Evolutionary conservation across 2,797 vertebrate species (phyloP).

Genomic region (Coranthus polyacanthus): DNA sequence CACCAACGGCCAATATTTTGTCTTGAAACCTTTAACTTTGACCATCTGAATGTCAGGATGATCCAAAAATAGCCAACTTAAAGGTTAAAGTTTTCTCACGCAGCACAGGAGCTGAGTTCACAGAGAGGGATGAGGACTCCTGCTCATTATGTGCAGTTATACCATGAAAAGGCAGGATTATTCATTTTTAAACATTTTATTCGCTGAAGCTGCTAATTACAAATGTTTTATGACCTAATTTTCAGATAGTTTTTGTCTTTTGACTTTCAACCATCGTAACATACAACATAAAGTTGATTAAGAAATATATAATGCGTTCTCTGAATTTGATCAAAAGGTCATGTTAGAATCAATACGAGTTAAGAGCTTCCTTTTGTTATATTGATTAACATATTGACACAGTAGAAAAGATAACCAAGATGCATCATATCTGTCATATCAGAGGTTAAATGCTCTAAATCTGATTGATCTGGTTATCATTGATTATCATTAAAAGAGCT

Average conservation of each 20-base stretch:
- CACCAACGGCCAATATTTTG: slow-evolving; percentile 15
- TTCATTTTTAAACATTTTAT: not conserved
- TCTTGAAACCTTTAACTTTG: slow-evolving; percentile 50
- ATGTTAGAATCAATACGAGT: slow-evolving; percentile 26
- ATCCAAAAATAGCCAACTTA: slow-evolving; percentile 58
- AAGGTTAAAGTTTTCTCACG: slow-evolving; percentile 60
- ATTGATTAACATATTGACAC: slow-evolving; percentile 22
- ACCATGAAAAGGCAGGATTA: not conserved
- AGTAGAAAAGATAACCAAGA: slow-evolving; percentile 18
- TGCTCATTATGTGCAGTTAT: slow-evolving; percentile 7
- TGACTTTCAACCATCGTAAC: not conserved
- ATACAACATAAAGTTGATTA: too few relatives aligned
- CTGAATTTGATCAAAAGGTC: slow-evolving; percentile 30
- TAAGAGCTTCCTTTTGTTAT: slow-evolving; percentile 14
- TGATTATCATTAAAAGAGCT: not conserved
- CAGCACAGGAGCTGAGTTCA: slow-evolving; percentile 3
- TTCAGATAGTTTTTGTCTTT: not conserved
- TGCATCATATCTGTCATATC: slow-evolving; percentile 5
- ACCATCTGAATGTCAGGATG: slow-evolving; percentile 58
- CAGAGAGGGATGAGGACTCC: not conserved
- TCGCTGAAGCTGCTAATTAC: not conserved
- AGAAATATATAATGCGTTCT: not conserved
- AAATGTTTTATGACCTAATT: not conserved
- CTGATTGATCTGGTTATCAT: not conserved
- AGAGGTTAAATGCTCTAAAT: slow-evolving; percentile 6